These are phyloP conservation scores for Pituophis catenifer DNA, from an alignment of 2,113 vertebrate species.

Conservation along the genomic window DNA sequence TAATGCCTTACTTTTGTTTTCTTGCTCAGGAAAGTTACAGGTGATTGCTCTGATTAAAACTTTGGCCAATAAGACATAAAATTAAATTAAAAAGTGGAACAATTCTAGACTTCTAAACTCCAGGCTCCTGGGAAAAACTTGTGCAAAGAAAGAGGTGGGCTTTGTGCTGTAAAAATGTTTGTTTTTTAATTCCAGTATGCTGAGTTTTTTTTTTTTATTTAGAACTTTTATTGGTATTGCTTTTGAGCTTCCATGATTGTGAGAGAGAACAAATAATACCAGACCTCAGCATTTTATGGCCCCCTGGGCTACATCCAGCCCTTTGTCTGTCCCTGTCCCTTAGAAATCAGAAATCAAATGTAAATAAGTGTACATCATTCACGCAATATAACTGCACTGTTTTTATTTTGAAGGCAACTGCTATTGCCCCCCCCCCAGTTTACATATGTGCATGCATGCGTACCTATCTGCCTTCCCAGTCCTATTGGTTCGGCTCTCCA, in stretches of 20 bases:
- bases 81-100: not conserved
- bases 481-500: not conserved
- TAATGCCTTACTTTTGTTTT: slow-evolving; percentile 2
- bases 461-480: not conserved
- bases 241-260: not conserved
- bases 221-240: not conserved
- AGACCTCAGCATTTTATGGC: not conserved
- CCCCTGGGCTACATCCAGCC: too few relatives aligned
- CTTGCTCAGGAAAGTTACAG: slow-evolving; percentile 38
- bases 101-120: not conserved
- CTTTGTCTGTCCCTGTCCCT: not conserved
- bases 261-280: not conserved
- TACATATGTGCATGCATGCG: not conserved
- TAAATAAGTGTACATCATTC: not conserved
- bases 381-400: not conserved
- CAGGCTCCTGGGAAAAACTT: not conserved
- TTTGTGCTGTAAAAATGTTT: not conserved
- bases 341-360: not conserved
- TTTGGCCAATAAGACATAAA: not conserved
- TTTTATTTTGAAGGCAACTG: not conserved
- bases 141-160: not conserved
- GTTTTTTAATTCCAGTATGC: not conserved
- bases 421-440: too few relatives aligned
- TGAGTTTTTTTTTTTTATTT: not conserved
- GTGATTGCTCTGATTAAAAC: slow-evolving; percentile 10